Conservation (phyloP, 2,888 invertebrate species). For the Pterobdella sp. region DNA sequence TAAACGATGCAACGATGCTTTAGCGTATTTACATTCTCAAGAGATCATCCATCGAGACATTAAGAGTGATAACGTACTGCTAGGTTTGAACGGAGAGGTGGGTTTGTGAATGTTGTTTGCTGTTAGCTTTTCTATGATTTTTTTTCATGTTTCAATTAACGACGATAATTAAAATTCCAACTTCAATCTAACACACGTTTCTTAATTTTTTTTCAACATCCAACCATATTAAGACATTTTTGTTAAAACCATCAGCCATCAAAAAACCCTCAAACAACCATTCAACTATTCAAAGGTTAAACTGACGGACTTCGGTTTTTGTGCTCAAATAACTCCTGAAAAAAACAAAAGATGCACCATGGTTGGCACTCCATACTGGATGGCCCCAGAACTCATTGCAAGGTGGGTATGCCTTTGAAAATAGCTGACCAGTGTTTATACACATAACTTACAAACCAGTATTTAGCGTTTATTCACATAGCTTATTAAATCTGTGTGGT, state of each 20-base stretch:
- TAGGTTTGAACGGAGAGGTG: conserved; percentile 94
- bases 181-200: too few species aligned
- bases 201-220: not conserved
- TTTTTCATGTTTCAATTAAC: too few species aligned
- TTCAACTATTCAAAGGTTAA: conserved; percentile 46
- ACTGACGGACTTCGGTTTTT: conserved; percentile 83
- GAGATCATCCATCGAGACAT: conserved; percentile 45
- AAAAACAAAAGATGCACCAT: conserved; percentile 79
- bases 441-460: too few species aligned
- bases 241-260: not conserved
- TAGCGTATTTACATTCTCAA: conserved; percentile 82
- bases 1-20: conserved; percentile 73
- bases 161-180: too few species aligned
- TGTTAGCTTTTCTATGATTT: too few species aligned
- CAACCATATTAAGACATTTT: not conserved
- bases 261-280: not conserved
- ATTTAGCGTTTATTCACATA: too few species aligned
- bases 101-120: conserved; percentile 58
- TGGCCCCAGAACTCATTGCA: conserved; percentile 31
- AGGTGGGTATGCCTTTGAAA: conserved; percentile 26
- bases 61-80: conserved; percentile 86
- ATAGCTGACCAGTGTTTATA: too few species aligned
- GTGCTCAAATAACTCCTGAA: conserved; percentile 87
- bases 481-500: too few species aligned
- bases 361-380: conserved; percentile 69